phyloP scores from a whole-genome alignment of 2,888 invertebrate genomes.

The Odontocolon sp. region DNA sequence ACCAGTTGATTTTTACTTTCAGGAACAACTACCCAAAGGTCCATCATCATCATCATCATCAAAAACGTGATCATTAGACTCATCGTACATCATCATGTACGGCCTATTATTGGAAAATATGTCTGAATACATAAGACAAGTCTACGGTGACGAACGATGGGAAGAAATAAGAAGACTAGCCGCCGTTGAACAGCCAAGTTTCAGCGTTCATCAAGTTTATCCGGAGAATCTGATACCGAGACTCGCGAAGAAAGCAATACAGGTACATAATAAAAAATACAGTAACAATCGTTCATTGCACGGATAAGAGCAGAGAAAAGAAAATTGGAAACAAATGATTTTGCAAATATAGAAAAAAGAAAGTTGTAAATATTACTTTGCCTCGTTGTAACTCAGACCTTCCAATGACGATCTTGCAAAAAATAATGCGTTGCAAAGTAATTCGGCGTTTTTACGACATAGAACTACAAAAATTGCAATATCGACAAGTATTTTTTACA shows the following conservation, averaged over 20 bases:
- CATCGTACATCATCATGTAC: constrained; percentile 94
- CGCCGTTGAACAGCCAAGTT: constrained; percentile 93
- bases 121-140: constrained; percentile 94
- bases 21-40: background rate
- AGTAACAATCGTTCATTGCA: too few species aligned
- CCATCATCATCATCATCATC: background rate
- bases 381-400: too few species aligned
- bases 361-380: too few species aligned
- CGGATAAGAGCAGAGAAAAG: too few species aligned
- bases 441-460: too few species aligned
- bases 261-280: constrained; percentile 82
- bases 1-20: background rate
- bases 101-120: constrained; percentile 97
- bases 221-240: constrained; percentile 93
- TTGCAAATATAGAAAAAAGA: too few species aligned
- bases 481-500: too few species aligned
- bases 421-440: too few species aligned
- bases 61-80: background rate
- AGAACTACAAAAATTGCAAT: too few species aligned
- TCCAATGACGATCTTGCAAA: too few species aligned
- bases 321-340: too few species aligned
- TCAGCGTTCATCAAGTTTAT: constrained; percentile 96
- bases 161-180: constrained; percentile 93
- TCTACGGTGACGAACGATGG: constrained; percentile 98
- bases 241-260: constrained; percentile 92